Percentiles rank a stretch among this genome's conserved stretches.
Conservation (phyloP, 2,888 invertebrate species). For the Cryptocheilus praepositus region DNA sequence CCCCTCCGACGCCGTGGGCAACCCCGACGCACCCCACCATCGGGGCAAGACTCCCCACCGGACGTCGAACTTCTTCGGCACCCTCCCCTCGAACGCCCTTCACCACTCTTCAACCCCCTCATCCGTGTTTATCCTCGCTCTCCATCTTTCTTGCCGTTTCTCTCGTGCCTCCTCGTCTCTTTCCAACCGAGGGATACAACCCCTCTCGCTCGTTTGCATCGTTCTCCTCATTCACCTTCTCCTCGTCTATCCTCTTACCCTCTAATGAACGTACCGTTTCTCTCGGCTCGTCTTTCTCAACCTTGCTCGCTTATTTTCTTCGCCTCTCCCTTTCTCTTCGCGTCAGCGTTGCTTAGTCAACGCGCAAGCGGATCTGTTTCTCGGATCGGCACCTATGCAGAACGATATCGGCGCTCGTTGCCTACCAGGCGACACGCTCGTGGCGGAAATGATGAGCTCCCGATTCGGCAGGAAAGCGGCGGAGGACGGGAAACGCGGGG, state of each 20-base stretch:
- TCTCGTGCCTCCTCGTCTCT: conserved; percentile 2
- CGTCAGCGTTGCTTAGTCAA: conserved; percentile 38
- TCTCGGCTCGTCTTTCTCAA: conserved; percentile 1
- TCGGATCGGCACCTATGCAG: conserved; percentile 23
- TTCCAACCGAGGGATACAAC: conserved; percentile 29
- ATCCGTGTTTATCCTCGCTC: conserved; percentile 12
- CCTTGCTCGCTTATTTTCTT: conserved; percentile 14
- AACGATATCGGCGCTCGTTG: conserved; percentile 24
- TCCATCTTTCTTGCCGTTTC: conserved; percentile 1
- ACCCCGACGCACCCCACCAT: conserved; percentile 20
- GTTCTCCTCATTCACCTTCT: conserved; percentile 2
- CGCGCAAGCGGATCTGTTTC: conserved; percentile 33
- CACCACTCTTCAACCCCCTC: conserved; percentile 32
- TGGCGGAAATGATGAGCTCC: conserved; percentile 28
- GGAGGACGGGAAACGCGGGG: not conserved
- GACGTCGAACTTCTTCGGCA: conserved; percentile 5
- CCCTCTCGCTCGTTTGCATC: conserved; percentile 8
- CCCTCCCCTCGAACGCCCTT: conserved; percentile 12
- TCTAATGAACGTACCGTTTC: conserved; percentile 18
- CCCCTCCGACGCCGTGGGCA: conserved; percentile 19
- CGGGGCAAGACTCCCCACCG: too few relatives aligned
- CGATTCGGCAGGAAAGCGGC: conserved; percentile 15
- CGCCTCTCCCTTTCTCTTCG: conserved; percentile 11
- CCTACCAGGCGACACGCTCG: conserved; percentile 37
- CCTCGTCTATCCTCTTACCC: conserved; percentile 5